Conservation (phyloP, 2,113 vertebrate species). For the Irena cyanogastra region DNA sequence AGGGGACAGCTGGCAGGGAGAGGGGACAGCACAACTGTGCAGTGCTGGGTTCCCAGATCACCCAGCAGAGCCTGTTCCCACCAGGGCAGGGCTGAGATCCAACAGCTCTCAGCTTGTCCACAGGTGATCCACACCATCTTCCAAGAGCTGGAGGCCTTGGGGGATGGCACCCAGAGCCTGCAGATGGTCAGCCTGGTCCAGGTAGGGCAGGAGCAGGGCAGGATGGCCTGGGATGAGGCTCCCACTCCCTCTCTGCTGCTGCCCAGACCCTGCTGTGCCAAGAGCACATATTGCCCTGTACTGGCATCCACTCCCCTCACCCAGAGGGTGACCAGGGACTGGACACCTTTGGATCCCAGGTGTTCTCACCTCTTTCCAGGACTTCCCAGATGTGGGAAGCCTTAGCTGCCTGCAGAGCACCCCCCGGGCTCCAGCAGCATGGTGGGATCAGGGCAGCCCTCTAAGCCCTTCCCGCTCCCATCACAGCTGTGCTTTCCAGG, state of each 20-base stretch:
- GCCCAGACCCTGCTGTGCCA: background rate
- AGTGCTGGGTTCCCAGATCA: background rate
- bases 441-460: background rate
- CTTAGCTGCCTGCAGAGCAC: background rate
- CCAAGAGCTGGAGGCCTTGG: background rate
- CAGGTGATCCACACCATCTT: constrained; percentile 71
- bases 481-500: background rate
- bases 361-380: background rate
- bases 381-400: background rate
- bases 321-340: background rate
- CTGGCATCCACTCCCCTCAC: background rate
- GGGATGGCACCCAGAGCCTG: constrained; percentile 11
- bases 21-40: background rate
- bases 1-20: background rate
- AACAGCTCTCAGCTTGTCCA: background rate
- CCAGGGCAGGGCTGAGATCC: fast-evolving
- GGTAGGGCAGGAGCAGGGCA: constrained; percentile 36
- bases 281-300: background rate
- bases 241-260: background rate
- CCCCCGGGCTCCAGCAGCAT: background rate
- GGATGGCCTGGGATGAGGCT: background rate
- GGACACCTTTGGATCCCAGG: background rate
- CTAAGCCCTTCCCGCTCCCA: background rate
- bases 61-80: fast-evolving
- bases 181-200: constrained; percentile 74